Percentiles rank a stretch among this genome's conserved stretches.
Evolutionary conservation across 2,888 invertebrate genomes (phyloP).

Genomic region (Latrodectus hesperus): DNA sequence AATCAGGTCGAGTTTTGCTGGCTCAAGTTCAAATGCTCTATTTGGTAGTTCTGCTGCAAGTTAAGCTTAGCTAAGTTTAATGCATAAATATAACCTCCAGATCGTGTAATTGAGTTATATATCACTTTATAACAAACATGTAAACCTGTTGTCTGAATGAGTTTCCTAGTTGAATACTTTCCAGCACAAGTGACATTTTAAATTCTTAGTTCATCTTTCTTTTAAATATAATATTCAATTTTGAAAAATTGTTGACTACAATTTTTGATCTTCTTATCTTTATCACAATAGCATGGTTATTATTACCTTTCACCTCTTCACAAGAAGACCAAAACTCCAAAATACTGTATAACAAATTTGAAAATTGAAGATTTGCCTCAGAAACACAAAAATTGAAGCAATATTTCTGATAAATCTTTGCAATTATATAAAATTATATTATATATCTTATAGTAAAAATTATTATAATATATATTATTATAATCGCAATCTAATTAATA

Average conservation of each 20-base stretch:
- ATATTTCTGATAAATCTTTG: too few species aligned
- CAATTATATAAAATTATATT: too few species aligned
- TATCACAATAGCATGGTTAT: slow-evolving; percentile 2
- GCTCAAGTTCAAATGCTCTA: background rate
- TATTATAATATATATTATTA: too few species aligned
- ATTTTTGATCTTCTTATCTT: slow-evolving; percentile 7
- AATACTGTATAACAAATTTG: background rate
- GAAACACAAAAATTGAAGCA: too few species aligned
- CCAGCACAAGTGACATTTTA: background rate
- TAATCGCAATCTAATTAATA: too few species aligned
- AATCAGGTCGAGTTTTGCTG: background rate
- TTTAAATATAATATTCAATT: background rate
- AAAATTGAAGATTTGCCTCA: too few species aligned
- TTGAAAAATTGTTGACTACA: background rate
- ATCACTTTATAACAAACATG: background rate
- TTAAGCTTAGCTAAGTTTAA: background rate
- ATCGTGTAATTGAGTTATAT: background rate
- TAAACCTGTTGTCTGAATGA: background rate
- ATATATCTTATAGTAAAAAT: too few species aligned
- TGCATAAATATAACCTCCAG: background rate
- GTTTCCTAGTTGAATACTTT: background rate
- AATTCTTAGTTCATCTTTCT: slow-evolving; percentile 3
- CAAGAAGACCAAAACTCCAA: background rate
- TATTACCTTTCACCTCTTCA: background rate
- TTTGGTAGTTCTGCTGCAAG: background rate